Evolutionary conservation across 2,888 invertebrate species (phyloP), one percentile per base, ranked within the genome.

Genomic region (Helobdella robusta): DNA sequence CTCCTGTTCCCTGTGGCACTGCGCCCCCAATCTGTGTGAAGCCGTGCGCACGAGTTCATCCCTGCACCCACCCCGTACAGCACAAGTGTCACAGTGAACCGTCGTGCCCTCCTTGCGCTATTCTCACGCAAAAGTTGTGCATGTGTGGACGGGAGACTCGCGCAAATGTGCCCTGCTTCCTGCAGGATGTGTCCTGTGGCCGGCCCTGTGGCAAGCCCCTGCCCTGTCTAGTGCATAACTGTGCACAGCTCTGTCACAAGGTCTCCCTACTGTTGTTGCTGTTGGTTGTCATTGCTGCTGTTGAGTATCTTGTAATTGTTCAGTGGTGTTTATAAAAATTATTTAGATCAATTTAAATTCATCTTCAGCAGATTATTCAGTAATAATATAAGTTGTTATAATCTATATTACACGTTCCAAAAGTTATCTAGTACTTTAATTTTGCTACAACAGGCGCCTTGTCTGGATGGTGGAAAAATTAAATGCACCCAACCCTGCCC

Each of bases 1-100:
- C 97, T 1, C 97, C 97, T 0, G 86, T 97, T 60, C 86, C 89
- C 0, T 97, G 97, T 79, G 95, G 95, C 23, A 88, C 91, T 0
- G 85, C 86, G 68, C 86, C 87, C 2, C 95, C 95, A 0, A 80
- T 83, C 2, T 97, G 97, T 81, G 81, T 81, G 54, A 83, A 85
- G 23, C 86, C 86, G 0, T 97, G 95, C 79, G 83, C 85, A 0
- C 84, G 90, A 58, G 56, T 79, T 35, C 89, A 93, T 71, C 72
- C 84, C 0, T 95, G 95, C 80, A 83, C 83, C 2, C 95, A 95
- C 82, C 40, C 54, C 58, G 87, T 88, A 2, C 85, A 86, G 74
- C 94, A 92, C 81, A 84, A 84, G 67, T 94, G 95, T 80, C 93
- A 95, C 82, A 82, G 82, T 67, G 84, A 84, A 25, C 77, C 81